phyloP scores from a whole-genome alignment of 2,888 invertebrate genomes.

The Tupiocoris notatus region DNA sequence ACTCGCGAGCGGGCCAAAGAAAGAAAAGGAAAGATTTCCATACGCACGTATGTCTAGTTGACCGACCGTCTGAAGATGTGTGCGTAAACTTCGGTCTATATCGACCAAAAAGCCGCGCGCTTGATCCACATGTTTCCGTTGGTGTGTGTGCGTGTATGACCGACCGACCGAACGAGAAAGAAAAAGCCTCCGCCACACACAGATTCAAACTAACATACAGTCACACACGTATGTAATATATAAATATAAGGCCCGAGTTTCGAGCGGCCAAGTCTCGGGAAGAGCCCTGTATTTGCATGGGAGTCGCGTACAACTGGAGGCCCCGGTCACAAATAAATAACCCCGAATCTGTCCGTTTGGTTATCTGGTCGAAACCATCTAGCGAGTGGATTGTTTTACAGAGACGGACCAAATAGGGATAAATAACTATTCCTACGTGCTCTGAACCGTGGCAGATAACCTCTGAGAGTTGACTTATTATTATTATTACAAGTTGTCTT shows the following conservation, averaged over 20 bases:
- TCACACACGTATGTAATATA: slow-evolving; percentile 33
- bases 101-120: background rate
- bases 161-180: background rate
- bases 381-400: slow-evolving; percentile 45
- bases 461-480: slow-evolving; percentile 38
- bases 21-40: slow-evolving; percentile 5
- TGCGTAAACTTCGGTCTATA: background rate
- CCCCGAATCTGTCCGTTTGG: slow-evolving; percentile 43
- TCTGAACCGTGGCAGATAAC: slow-evolving; percentile 37
- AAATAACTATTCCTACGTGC: slow-evolving; percentile 42
- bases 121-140: background rate
- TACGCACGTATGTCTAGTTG: background rate
- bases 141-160: background rate
- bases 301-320: slow-evolving; percentile 42
- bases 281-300: slow-evolving; percentile 44
- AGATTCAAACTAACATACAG: background rate
- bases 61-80: background rate
- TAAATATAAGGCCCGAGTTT: slow-evolving; percentile 31
- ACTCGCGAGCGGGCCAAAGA: background rate
- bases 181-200: background rate
- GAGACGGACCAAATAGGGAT: slow-evolving; percentile 44
- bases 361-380: slow-evolving; percentile 42
- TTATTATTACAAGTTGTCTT: slow-evolving; percentile 42
- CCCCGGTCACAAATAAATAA: slow-evolving; percentile 44
- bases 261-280: slow-evolving; percentile 18